These are phyloP conservation scores for Halcyon smyrnensis DNA, from an alignment of 2,797 vertebrate species.

Conservation along the genomic window DNA sequence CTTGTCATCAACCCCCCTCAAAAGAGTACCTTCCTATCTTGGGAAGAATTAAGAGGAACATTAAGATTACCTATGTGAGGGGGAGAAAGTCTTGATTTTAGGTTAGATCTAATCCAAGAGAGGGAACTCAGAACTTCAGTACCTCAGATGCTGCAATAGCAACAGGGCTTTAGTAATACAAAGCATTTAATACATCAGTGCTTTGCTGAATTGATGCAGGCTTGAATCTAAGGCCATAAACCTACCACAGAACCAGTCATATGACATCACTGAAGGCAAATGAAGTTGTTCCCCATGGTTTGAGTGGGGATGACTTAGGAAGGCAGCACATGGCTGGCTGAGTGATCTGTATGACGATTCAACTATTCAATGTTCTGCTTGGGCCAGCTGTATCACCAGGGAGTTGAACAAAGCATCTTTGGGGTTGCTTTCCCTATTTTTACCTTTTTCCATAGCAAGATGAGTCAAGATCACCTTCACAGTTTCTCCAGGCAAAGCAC, in stretches of 20 bases:
- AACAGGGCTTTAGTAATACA: background rate
- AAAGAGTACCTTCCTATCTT: background rate
- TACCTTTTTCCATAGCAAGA: background rate
- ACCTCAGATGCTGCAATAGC: background rate
- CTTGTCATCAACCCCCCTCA: background rate
- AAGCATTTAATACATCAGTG: background rate
- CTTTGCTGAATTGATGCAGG: background rate
- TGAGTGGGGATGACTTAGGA: background rate
- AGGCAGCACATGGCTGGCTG: background rate
- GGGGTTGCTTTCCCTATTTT: background rate
- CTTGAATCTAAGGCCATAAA: background rate
- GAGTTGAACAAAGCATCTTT: background rate
- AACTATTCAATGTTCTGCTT: background rate
- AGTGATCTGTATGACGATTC: background rate
- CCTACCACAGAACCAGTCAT: background rate
- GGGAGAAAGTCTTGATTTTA: background rate
- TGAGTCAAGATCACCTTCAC: conserved; percentile 4
- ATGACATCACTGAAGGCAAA: background rate
- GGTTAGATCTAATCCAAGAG: background rate
- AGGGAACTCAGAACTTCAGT: background rate
- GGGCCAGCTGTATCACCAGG: background rate
- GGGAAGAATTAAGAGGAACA: background rate
- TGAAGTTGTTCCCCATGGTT: background rate
- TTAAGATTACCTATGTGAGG: background rate
- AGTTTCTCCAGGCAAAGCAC: conserved; percentile 7